phyloP scores from a whole-genome alignment of 2,113 vertebrate genomes.

The Callaeas wilsoni region DNA sequence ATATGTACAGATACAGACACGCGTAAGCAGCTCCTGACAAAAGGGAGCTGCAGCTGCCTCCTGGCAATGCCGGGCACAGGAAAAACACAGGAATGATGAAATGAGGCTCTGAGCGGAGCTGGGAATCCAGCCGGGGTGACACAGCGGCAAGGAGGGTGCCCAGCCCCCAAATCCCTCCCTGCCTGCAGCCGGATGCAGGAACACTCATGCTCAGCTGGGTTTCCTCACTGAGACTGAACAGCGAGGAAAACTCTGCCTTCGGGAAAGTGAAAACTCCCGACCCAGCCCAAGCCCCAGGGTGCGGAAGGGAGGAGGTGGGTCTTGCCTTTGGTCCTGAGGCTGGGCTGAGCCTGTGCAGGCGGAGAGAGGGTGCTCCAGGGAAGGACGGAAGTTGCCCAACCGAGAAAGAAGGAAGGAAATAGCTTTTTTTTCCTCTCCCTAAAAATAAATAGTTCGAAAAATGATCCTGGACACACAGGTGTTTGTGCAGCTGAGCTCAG shows the following conservation, averaged over 20 bases:
- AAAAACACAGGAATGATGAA: accelerated
- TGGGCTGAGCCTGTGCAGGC: neutral
- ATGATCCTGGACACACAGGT: accelerated
- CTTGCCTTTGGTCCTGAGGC: neutral
- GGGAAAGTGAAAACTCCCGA: neutral
- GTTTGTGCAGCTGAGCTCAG: accelerated
- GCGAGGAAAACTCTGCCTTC: neutral
- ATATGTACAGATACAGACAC: accelerated
- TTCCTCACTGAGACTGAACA: accelerated
- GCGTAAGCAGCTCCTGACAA: accelerated
- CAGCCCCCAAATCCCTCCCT: neutral
- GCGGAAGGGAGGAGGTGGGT: neutral
- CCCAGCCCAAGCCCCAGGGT: neutral
- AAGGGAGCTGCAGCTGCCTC: neutral
- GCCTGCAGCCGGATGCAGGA: neutral
- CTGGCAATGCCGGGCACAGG: neutral
- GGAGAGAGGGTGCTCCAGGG: neutral
- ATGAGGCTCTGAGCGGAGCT: accelerated
- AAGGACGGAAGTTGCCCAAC: neutral
- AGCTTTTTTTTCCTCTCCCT: accelerated
- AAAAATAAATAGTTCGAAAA: neutral
- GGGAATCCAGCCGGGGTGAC: neutral
- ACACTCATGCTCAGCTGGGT: accelerated
- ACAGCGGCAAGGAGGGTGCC: neutral
- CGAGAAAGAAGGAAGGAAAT: neutral